These are phyloP conservation scores for Actinostola sp. DNA, from an alignment of 92 coral and sea anemone genomes.

Conservation along the genomic window DNA sequence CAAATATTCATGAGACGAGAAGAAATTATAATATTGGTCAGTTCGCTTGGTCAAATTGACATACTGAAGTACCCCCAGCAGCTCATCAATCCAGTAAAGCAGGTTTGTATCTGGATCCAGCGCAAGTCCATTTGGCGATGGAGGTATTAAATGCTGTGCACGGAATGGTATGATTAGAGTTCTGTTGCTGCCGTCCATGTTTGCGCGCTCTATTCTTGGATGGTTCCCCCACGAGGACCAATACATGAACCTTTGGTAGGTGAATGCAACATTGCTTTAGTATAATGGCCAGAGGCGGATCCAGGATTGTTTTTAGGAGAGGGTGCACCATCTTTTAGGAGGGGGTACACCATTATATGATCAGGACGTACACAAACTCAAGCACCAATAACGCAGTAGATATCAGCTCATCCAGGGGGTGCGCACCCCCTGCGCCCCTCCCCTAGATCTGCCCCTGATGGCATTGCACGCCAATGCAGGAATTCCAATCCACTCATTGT, in stretches of 20 bases:
- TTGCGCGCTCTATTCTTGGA: constrained; percentile 47
- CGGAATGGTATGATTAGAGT: constrained; percentile 6
- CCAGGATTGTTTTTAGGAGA: too few relatives aligned
- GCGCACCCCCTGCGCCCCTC: too few relatives aligned
- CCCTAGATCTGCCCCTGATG: too few relatives aligned
- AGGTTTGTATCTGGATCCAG: constrained; percentile 43
- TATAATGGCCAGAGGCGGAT: too few relatives aligned
- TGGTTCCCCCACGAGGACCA: constrained; percentile 42
- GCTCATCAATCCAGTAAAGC: constrained; percentile 53
- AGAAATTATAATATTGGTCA: constrained; percentile 2
- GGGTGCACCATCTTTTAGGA: too few relatives aligned
- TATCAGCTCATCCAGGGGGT: too few relatives aligned
- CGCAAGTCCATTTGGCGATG: constrained; percentile 39
- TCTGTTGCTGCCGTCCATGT: constrained; percentile 58
- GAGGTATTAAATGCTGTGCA: background rate
- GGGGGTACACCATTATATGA: too few relatives aligned
- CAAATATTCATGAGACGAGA: background rate
- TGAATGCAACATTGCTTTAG: background rate
- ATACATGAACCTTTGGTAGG: constrained; percentile 43
- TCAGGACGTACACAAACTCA: too few relatives aligned
- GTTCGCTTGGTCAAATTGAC: constrained; percentile 10
- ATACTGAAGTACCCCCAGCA: constrained; percentile 10
- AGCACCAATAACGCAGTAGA: too few relatives aligned
- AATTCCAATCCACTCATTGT: too few relatives aligned
- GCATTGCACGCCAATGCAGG: too few relatives aligned